Evolutionary conservation across 2,888 invertebrate species (phyloP).

Genomic region (Suillia variegata): DNA sequence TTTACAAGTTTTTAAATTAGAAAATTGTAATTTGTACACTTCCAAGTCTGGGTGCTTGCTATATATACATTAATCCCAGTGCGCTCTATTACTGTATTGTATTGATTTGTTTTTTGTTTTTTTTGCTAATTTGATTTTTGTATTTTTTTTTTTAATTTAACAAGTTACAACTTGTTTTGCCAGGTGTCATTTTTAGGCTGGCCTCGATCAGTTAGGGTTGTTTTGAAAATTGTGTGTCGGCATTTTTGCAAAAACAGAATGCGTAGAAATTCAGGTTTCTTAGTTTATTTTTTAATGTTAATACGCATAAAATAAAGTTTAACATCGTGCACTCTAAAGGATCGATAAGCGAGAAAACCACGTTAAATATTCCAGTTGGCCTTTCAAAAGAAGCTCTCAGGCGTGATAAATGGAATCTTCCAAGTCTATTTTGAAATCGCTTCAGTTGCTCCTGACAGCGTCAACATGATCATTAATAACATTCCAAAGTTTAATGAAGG

Average conservation of each 20-base stretch:
- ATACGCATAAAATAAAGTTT: conserved; percentile 1
- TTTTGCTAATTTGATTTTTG: neutral
- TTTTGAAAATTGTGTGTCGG: neutral
- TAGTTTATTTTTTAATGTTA: neutral
- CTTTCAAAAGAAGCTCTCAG: neutral
- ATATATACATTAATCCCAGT: neutral
- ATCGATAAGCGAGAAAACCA: too few relatives aligned
- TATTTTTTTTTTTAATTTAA: neutral
- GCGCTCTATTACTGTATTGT: neutral
- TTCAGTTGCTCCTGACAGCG: neutral
- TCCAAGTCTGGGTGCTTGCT: neutral
- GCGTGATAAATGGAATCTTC: neutral
- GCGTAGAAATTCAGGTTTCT: neutral
- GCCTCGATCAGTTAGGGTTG: neutral
- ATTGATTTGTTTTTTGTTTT: neutral
- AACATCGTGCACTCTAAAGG: too few relatives aligned
- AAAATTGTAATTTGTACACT: neutral
- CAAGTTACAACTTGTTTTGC: conserved; percentile 6
- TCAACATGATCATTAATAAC: neutral
- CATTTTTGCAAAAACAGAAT: neutral
- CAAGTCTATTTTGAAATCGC: neutral
- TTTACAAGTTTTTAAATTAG: neutral
- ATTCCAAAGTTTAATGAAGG: neutral
- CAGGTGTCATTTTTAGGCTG: neutral
- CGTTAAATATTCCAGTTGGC: too few relatives aligned